Percentiles rank a stretch among this genome's conserved stretches.
phyloP scores from a whole-genome alignment of 2,113 vertebrate species.

The crab-eating macaque (Macaca fascicularis) region DNA sequence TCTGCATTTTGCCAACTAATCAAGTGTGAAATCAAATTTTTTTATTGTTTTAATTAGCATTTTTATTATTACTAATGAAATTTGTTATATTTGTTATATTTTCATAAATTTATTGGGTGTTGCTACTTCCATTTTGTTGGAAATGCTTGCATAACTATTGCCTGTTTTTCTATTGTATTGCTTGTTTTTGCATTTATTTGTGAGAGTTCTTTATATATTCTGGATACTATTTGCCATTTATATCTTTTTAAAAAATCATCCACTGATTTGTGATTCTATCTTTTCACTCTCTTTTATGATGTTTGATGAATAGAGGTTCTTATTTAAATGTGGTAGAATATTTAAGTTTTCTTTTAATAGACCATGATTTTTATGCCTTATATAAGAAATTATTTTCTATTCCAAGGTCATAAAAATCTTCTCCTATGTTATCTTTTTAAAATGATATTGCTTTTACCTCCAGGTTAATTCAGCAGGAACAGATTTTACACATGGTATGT shows the following conservation, averaged over 20 bases:
- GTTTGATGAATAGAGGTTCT: not conserved
- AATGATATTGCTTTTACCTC: not conserved
- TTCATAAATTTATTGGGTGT: not conserved
- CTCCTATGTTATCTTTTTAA: not conserved
- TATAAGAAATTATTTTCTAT: not conserved
- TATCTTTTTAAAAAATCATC: not conserved
- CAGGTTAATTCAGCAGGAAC: not conserved
- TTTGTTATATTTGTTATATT: not conserved
- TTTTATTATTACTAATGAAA: not conserved
- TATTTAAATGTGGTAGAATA: not conserved
- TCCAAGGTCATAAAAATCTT: not conserved
- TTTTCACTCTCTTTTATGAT: not conserved
- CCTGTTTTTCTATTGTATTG: not conserved
- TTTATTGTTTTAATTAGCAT: conserved; percentile 35
- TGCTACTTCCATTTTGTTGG: not conserved
- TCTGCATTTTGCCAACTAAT: not conserved
- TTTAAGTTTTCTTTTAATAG: not conserved
- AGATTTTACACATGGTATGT: not conserved
- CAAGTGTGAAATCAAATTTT: not conserved
- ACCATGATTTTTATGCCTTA: not conserved
- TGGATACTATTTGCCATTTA: not conserved
- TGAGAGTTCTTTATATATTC: not conserved
- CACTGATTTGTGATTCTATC: not conserved
- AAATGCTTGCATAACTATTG: not conserved
- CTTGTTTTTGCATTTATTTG: not conserved